Base-by-base conservation (phyloP, 1,140 invertebrate species). In the Neodiprion lecontei region DNA sequence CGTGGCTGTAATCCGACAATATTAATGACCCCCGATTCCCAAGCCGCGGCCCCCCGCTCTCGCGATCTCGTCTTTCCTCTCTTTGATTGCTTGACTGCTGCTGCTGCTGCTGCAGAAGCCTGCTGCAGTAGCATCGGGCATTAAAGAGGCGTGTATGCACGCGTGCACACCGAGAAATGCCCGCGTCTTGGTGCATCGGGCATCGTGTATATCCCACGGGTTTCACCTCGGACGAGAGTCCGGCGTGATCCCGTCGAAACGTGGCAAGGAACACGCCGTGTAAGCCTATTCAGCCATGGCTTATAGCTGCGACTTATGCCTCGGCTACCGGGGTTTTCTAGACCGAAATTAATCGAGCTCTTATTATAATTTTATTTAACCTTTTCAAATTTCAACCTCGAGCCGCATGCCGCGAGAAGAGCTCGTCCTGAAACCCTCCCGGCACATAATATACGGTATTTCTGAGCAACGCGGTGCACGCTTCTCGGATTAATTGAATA, bases 21-120 rank as follows among this genome's bases (percentile, higher is more conserved):
- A 61, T 61, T 61, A 61, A 61, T 61, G 53, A 61, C 53, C 53
- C n/a, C 53, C 53, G 53, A 61, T 61, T 61, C 53, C n/a, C 28
- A 40, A 40, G 28, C 28, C 28, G 11, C 53, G 53, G 11, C 53
- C 53, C 53, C 53, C n/a, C 11, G 11, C 11, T 14, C n/a, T 61
- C n/a, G 53, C 11, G 53, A 5, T 61, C 53, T 12, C n/a, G 53
- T 40, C 28, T 5, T 40, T 40, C 28, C 28, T 40, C 28, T 40
- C 28, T 40, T 40, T 40, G 28, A 40, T 40, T 40, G 28, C 28
- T 5, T 40, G 28, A 40, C 28, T 40, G 28, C 28, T 40, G 28
- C 28, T 40, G 28, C 28, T 40, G 28, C 28, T 40, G 28, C 28
- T 40, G 28, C 28, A 40, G 28, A 40, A 40, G 28, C 28, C 28